Percentiles rank a stretch among this genome's conserved stretches.
Conservation (phyloP, 2,888 invertebrate species). For the Nephrotoma guestfalica region DNA sequence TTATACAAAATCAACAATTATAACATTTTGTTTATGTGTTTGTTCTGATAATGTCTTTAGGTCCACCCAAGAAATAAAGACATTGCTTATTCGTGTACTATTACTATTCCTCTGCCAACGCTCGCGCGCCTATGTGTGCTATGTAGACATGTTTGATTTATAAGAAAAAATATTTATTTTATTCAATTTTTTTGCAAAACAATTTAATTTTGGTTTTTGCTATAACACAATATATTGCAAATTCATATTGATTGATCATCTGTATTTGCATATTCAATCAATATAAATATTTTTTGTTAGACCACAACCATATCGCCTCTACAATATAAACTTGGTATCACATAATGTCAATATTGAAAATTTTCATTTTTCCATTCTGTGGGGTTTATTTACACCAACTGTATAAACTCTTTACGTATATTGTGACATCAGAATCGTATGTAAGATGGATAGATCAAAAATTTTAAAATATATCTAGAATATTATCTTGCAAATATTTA, state of each 20-base stretch:
- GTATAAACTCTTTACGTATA: neutral
- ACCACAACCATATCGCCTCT: neutral
- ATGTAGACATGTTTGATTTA: neutral
- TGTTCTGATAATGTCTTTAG: neutral
- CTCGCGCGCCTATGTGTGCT: neutral
- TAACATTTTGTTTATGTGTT: neutral
- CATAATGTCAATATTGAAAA: neutral
- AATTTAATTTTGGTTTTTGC: neutral
- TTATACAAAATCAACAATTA: neutral
- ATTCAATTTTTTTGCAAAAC: neutral
- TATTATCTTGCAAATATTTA: neutral
- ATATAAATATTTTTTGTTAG: neutral
- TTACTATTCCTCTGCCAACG: neutral
- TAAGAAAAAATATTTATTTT: neutral
- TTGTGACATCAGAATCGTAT: neutral
- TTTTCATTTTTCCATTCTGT: neutral
- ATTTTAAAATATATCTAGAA: neutral
- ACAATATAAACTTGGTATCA: neutral
- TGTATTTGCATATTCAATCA: neutral
- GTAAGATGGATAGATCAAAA: neutral
- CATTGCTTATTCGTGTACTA: neutral
- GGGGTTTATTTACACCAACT: neutral
- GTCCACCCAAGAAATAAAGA: neutral
- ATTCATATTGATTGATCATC: neutral
- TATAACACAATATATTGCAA: neutral